Evolutionary conservation across 2,113 vertebrate genomes (phyloP).

Genomic region (Phodopus roborovskii): DNA sequence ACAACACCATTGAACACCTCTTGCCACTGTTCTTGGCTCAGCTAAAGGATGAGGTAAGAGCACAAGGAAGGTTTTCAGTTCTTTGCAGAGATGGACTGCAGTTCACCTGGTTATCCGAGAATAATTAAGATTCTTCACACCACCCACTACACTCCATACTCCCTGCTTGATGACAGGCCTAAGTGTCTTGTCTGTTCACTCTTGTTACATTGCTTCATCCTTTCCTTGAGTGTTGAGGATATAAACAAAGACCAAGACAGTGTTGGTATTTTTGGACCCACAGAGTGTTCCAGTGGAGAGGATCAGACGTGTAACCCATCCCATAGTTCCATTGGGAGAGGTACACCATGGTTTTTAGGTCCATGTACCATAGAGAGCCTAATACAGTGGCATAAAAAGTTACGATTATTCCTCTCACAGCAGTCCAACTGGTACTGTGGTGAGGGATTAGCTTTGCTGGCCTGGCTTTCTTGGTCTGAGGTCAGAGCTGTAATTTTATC

Average conservation of each 20-base stretch:
- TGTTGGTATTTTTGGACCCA: not conserved
- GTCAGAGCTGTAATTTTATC: not conserved
- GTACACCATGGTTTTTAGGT: rapidly evolving
- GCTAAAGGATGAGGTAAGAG: slow-evolving; percentile 88
- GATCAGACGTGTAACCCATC: not conserved
- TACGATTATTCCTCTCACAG: not conserved
- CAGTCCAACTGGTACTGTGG: no score
- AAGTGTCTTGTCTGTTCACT: rapidly evolving
- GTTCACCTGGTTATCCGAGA: not conserved
- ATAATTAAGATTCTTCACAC: not conserved
- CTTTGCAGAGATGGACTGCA: not conserved
- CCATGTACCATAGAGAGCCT: not conserved
- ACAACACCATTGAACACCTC: slow-evolving; percentile 89
- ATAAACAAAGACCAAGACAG: not conserved
- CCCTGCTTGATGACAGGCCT: not conserved
- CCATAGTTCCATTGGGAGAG: not conserved
- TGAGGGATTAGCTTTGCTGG: not conserved
- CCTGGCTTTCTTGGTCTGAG: not conserved
- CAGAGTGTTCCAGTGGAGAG: not conserved
- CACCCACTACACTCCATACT: no score
- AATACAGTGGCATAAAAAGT: not conserved
- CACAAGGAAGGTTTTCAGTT: rapidly evolving
- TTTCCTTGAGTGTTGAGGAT: not conserved
- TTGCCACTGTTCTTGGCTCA: slow-evolving; percentile 88
- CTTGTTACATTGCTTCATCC: not conserved